Conservation (phyloP, 1,140 invertebrate genomes). For the Adelges cooleyi region DNA sequence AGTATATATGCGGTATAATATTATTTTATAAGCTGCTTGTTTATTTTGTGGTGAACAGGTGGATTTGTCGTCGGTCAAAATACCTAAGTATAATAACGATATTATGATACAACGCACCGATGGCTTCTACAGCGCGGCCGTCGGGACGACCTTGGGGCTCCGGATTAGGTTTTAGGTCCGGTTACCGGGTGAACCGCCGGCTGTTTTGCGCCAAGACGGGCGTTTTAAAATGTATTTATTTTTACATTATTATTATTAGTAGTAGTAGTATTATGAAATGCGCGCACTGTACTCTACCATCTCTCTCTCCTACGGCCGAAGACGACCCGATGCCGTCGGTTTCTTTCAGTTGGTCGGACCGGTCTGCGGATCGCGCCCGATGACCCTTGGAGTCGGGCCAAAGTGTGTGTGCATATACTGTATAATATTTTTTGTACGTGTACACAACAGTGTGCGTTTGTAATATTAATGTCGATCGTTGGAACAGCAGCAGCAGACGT, state of each 20-base stretch:
- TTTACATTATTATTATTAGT: neutral
- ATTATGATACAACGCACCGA: too few relatives aligned
- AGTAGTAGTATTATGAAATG: neutral
- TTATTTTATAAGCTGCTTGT: too few relatives aligned
- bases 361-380: neutral
- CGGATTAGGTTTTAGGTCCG: neutral
- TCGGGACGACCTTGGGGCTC: neutral
- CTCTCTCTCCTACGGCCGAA: too few relatives aligned
- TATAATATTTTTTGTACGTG: neutral
- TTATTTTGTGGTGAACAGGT: too few relatives aligned
- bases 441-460: neutral
- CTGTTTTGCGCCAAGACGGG: neutral
- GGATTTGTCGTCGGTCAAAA: too few relatives aligned
- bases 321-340: neutral
- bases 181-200: neutral
- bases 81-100: too few relatives aligned
- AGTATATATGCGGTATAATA: too few relatives aligned
- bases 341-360: neutral
- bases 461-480: neutral
- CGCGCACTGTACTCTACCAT: neutral
- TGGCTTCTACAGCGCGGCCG: too few relatives aligned
- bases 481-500: neutral
- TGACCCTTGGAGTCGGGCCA: constrained; percentile 17
- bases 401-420: neutral
- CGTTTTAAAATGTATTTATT: neutral